phyloP scores from a whole-genome alignment of 2,888 invertebrate genomes.

The Pheosia gnoma region DNA sequence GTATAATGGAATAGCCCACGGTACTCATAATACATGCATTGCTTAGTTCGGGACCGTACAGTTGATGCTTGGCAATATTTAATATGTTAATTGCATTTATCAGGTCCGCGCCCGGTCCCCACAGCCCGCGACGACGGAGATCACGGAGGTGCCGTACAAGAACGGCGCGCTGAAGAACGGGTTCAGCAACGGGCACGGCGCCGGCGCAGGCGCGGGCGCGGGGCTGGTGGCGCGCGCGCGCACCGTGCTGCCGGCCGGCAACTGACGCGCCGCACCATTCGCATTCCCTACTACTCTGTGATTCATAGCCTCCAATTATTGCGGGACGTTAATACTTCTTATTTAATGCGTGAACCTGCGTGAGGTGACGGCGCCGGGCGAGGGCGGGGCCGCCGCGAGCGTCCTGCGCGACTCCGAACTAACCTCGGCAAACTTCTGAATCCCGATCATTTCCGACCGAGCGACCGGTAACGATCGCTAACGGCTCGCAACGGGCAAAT shows the following conservation, averaged over 20 bases:
- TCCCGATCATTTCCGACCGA: background rate
- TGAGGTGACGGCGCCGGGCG: constrained; percentile 34
- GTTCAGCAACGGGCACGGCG: constrained; percentile 51
- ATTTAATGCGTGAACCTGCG: constrained; percentile 41
- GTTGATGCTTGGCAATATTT: too few relatives aligned
- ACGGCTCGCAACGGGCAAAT: too few relatives aligned
- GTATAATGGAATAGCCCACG: too few relatives aligned
- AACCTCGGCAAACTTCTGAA: too few relatives aligned
- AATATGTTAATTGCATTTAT: background rate
- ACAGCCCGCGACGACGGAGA: constrained; percentile 53
- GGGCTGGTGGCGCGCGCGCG: constrained; percentile 57
- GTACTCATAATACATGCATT: too few relatives aligned
- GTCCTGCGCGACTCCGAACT: too few relatives aligned
- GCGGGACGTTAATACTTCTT: constrained; percentile 37
- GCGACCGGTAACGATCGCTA: too few relatives aligned
- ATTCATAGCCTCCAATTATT: constrained; percentile 49
- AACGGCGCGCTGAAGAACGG: constrained; percentile 71
- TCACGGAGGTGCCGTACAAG: constrained; percentile 58
- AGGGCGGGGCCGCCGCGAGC: constrained; percentile 11
- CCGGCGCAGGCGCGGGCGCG: constrained; percentile 55
- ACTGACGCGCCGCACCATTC: constrained; percentile 59
- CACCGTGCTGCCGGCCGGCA: constrained; percentile 75
- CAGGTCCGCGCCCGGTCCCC: constrained; percentile 53
- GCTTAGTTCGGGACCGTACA: too few relatives aligned
- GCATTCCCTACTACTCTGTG: constrained; percentile 64